phyloP scores from a whole-genome alignment of 2,888 invertebrate genomes.

The Alloscopus bannaensis region DNA sequence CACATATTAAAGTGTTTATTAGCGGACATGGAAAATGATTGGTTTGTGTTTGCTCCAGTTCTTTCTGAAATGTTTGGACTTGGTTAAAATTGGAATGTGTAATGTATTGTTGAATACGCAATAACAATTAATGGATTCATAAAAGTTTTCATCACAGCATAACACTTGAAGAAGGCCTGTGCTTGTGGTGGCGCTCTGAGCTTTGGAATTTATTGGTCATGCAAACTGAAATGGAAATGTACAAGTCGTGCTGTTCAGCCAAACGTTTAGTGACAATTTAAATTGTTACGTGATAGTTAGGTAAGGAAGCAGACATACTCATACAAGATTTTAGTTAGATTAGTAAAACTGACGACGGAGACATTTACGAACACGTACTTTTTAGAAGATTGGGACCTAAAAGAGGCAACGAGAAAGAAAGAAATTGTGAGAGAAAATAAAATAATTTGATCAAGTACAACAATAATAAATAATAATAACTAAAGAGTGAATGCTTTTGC shows the following conservation, averaged over 20 bases:
- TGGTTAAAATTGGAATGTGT: background rate
- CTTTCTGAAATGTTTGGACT: background rate
- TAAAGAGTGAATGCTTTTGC: too few species aligned
- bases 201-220: too few species aligned
- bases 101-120: too few species aligned
- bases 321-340: conserved; percentile 16
- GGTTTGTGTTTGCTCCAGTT: background rate
- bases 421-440: conserved; percentile 52
- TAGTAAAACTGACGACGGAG: conserved; percentile 55
- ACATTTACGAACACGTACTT: conserved; percentile 64
- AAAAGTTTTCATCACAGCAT: too few species aligned
- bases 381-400: conserved; percentile 65
- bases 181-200: too few species aligned
- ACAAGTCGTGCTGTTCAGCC: background rate
- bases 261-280: background rate
- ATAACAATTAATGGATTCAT: too few species aligned
- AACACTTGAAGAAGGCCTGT: too few species aligned
- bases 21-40: conserved; percentile 23
- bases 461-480: conserved; percentile 6
- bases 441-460: background rate
- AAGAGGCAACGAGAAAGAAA: conserved; percentile 61
- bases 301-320: background rate
- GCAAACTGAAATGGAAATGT: background rate
- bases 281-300: background rate
- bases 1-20: conserved; percentile 54